Base-by-base conservation (phyloP, 2,888 invertebrate species). In the Dicranocentrus wangi region DNA sequence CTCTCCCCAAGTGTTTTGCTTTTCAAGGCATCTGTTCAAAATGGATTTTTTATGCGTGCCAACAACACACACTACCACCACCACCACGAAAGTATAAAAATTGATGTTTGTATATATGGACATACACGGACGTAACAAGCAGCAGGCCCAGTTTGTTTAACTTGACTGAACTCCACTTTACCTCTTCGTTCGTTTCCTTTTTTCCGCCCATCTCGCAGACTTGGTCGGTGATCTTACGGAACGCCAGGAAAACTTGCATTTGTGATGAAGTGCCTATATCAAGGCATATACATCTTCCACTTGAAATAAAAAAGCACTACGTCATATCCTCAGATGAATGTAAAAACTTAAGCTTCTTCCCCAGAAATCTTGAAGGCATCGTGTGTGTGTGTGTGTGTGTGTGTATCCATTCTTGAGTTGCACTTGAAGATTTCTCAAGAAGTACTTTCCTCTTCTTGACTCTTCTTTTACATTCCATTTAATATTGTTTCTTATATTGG, bases 21-120 rank as follows among this genome's bases (percentile, higher is more conserved):
- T 68, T 60, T 19, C 60, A 60, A 39, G 73, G 78, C 77, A 71
- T 78, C 77, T 77, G 72, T 65, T 76, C 65, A 65, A 66, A 76
- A 81, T 81, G 81, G 81, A 81, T 75, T 75, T 82, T 77, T 77
- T 71, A 60, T 81, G 77, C 77, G 47, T 76, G 68, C 69, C 68
- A 76, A 51, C 61, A 63, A 23, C n/a, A 15, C 19, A 66, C 58
- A 17, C 23, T 10, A 39, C n/a, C 39, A 15, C 23, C 2, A 55
- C n/a, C n/a, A 21, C 3, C 55, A 55, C 55, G 7, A 23, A 47
- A 5, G 21, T 23, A 55, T 10, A 55, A 19, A 19, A 8, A 55
- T 51, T 5, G 7, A 55, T 19, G 21, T 15, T 7, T 21, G 21
- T 55, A 23, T 8, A 55, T 23, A 23, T 55, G 17, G 51, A 51